These are phyloP conservation scores for Oxyura jamaicensis DNA, from an alignment of 2,113 vertebrate genomes.

Conservation along the genomic window DNA sequence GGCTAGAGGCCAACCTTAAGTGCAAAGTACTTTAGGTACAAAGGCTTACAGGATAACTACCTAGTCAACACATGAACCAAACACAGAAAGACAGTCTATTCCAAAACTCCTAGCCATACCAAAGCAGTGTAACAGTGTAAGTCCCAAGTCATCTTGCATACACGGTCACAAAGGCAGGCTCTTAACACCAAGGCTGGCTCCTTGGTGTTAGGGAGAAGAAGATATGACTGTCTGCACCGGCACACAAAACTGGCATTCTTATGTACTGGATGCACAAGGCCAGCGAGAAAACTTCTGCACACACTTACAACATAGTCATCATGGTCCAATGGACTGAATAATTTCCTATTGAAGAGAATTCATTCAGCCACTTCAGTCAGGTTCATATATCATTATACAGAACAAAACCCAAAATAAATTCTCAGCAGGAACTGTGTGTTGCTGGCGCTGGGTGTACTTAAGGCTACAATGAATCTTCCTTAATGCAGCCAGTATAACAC, in stretches of 20 bases:
- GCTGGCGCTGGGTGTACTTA: background rate
- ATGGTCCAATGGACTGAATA: background rate
- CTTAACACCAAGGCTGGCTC: background rate
- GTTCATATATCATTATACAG: background rate
- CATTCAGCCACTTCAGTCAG: background rate
- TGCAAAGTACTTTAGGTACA: background rate
- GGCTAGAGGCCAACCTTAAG: rapidly evolving
- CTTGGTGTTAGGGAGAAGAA: background rate
- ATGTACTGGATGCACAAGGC: background rate
- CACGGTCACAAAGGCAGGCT: background rate
- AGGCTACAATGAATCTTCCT: background rate
- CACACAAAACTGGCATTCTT: background rate
- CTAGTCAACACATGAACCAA: background rate
- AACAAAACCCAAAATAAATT: background rate
- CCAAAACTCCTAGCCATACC: background rate
- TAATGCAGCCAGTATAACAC: background rate
- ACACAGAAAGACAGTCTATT: background rate
- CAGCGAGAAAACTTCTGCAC: background rate
- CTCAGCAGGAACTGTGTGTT: background rate
- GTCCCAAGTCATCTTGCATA: background rate
- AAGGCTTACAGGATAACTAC: background rate
- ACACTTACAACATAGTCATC: background rate
- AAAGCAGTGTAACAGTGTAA: background rate
- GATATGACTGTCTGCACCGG: background rate
- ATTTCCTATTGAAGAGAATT: background rate